Base-by-base conservation (phyloP, 2,113 vertebrate species). In the Microcebus ravelobensis region DNA sequence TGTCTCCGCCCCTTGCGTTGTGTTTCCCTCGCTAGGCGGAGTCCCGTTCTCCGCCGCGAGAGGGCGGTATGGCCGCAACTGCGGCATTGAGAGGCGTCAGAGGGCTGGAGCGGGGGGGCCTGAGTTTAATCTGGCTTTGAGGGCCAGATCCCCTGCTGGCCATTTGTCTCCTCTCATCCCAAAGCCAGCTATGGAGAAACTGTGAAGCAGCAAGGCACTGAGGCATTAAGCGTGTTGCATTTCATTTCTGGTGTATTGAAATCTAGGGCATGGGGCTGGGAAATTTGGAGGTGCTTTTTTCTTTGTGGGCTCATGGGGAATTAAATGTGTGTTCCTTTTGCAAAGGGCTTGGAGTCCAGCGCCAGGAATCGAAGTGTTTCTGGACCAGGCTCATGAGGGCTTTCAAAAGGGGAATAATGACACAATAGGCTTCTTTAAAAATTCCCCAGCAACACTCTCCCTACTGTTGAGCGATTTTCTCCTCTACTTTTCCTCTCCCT, bases 31-130 rank as follows among this genome's bases (percentile, higher is more conserved):
- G 14, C 39, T 67, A 20, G 25, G 5, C 1, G 8, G 14, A 92
- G 42, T 95, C 31, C 83, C 84, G 12, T 0, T 77, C 25, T 42
- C 39, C 0, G 70, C 71, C 96, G 10, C 96, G n/a, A 95, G 97
- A 97, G 97, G 95, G 93, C 42, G 50, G 74, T 74, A 65, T 74
- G 70, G 31, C 45, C 73, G 68, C 93, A 61, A 8, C 11, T 1
- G 27, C 1, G 2, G 48, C 21, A 1, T 12, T 18, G 76, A 21
- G 67, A 48, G 45, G 42, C 45, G 8, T 39, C 18, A 0, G 5
- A 0, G 31, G 8, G 1, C 21, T 8, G 4, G 36, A 17, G 21
- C 17, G 34, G 34, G 45, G 45, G 4, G 13, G 11, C 67, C 50
- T 7, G 50, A 1, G 21, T 76, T 67, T 82, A 31, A 21, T 50